phyloP scores from a whole-genome alignment of 2,888 invertebrate species.

The Lysandra coridon region DNA sequence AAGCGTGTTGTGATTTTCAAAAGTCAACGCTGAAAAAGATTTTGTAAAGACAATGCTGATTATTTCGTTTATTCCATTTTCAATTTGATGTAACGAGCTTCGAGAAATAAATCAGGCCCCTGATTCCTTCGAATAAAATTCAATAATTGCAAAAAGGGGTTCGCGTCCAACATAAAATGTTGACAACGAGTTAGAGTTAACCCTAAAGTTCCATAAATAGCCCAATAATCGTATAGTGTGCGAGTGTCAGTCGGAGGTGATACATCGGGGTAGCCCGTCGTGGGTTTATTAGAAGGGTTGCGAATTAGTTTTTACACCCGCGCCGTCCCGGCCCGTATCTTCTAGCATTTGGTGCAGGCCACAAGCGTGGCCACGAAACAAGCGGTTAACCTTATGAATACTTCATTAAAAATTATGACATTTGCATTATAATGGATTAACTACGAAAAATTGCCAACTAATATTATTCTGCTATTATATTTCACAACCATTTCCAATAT shows the following conservation, averaged over 20 bases:
- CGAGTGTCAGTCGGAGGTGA: slow-evolving; percentile 17
- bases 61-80: neutral
- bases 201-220: slow-evolving; percentile 22
- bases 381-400: slow-evolving; percentile 39
- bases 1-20: too few species aligned
- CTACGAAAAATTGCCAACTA: too few species aligned
- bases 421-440: too few species aligned
- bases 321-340: slow-evolving; percentile 48
- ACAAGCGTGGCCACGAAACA: slow-evolving; percentile 49
- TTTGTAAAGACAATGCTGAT: neutral
- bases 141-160: neutral
- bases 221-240: slow-evolving; percentile 27
- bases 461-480: too few species aligned
- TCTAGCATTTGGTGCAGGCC: slow-evolving; percentile 46
- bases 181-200: neutral
- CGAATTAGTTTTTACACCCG: slow-evolving; percentile 68
- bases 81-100: neutral
- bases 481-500: too few species aligned
- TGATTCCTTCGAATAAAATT: neutral
- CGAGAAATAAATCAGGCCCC: neutral
- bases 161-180: neutral
- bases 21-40: too few species aligned
- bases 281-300: slow-evolving; percentile 44
- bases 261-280: slow-evolving; percentile 15
- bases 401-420: neutral